Conservation (phyloP, 35 echinoderm and acorn worm species). For the Ophioderma brevispina region DNA sequence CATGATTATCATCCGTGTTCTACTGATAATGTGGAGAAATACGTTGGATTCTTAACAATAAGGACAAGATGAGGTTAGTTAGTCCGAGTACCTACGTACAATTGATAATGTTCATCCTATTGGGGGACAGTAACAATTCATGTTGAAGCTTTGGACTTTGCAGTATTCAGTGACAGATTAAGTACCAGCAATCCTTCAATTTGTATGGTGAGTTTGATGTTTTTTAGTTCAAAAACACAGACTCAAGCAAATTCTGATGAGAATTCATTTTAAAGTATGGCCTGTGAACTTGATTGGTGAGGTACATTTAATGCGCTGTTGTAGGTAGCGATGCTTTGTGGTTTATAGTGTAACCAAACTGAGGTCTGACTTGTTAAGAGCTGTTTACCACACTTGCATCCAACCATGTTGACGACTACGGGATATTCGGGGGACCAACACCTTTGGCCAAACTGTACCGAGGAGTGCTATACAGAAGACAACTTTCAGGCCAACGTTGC, state of each 20-base stretch:
- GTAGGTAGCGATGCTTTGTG: background rate
- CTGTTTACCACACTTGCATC: background rate
- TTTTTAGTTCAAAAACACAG: no score
- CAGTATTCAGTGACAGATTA: no score
- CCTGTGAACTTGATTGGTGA: background rate
- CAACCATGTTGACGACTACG: conserved; percentile 38
- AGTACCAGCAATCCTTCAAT: no score
- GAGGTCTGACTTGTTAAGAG: no score
- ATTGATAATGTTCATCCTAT: no score
- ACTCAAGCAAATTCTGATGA: background rate
- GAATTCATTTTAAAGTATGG: background rate
- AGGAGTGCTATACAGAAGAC: background rate
- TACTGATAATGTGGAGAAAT: background rate
- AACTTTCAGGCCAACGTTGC: background rate
- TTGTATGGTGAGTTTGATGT: no score
- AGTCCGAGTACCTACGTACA: no score
- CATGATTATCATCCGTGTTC: background rate
- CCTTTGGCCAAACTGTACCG: background rate
- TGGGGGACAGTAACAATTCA: no score
- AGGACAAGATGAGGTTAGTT: no score
- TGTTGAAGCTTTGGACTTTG: no score
- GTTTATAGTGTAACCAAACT: background rate
- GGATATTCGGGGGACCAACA: background rate
- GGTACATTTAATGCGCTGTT: background rate
- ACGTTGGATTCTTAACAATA: background rate